These are phyloP conservation scores for Arizona elegans DNA, from an alignment of 2,113 vertebrate genomes.

Conservation along the genomic window DNA sequence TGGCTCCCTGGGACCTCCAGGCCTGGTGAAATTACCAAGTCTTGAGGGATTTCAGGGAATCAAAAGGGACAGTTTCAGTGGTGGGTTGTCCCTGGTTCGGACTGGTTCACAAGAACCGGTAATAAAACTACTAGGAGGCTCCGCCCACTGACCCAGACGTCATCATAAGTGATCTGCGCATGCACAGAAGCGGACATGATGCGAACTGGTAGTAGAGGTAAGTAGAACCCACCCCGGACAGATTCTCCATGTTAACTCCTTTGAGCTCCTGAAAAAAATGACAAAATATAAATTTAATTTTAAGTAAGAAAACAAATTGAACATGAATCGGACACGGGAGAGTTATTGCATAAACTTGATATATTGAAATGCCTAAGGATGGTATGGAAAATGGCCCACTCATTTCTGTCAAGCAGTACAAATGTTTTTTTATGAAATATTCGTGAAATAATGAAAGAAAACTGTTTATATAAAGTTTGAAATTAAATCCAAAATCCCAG, in stretches of 20 bases:
- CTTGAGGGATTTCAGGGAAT: too few relatives aligned
- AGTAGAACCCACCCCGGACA: too few relatives aligned
- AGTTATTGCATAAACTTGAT: background rate
- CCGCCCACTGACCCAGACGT: too few relatives aligned
- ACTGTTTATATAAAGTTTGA: background rate
- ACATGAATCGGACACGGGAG: background rate
- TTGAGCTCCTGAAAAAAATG: background rate
- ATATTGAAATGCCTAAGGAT: background rate
- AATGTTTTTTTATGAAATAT: background rate
- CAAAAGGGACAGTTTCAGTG: background rate
- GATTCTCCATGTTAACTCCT: background rate
- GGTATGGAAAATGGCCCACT: background rate
- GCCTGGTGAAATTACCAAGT: background rate
- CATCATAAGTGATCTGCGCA: too few relatives aligned
- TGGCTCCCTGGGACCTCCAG: background rate
- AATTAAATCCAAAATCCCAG: background rate
- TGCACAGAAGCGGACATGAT: too few relatives aligned
- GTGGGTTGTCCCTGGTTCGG: too few relatives aligned
- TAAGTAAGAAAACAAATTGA: background rate
- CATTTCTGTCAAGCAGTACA: background rate
- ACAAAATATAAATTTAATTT: background rate
- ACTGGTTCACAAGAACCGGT: too few relatives aligned
- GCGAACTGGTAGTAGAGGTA: too few relatives aligned
- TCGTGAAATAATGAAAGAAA: background rate
- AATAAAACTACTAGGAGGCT: too few relatives aligned